Percentiles rank a stretch among this genome's conserved stretches.
Conservation (phyloP, 2,113 vertebrate genomes). For the Cyanoderma ruficeps region DNA sequence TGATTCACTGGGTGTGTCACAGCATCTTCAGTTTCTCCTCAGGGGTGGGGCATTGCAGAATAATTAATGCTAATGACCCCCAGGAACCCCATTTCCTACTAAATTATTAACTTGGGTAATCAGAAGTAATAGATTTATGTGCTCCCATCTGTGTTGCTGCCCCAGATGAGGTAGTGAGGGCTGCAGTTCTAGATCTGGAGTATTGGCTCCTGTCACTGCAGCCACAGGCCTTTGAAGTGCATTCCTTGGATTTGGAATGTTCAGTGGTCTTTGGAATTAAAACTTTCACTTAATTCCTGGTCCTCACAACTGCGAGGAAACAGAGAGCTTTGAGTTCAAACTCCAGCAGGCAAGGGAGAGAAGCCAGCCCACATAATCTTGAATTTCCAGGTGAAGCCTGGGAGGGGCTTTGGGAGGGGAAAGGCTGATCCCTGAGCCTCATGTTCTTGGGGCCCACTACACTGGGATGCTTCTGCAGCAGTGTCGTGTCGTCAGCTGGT, state of each 20-base stretch:
- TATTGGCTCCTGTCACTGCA: not conserved
- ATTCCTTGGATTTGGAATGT: not conserved
- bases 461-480: not conserved
- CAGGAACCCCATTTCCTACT: not conserved
- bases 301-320: not conserved
- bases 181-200: not conserved
- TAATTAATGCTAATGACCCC: not conserved
- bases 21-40: not conserved
- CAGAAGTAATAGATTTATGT: not conserved
- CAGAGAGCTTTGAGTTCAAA: not conserved
- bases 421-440: not conserved
- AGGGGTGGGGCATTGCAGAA: not conserved
- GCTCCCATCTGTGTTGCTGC: not conserved
- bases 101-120: not conserved
- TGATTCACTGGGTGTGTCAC: not conserved
- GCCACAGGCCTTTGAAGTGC: not conserved
- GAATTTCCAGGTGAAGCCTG: not conserved
- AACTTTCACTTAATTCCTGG: not conserved
- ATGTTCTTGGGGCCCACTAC: fast-evolving
- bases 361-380: not conserved
- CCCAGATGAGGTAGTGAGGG: not conserved
- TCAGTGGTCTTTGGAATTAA: not conserved
- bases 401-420: not conserved
- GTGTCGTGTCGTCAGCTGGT: fast-evolving
- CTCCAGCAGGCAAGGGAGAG: not conserved